These are phyloP conservation scores for Rhinogobio ventralis DNA, from an alignment of 2,797 vertebrate species.

Conservation along the genomic window DNA sequence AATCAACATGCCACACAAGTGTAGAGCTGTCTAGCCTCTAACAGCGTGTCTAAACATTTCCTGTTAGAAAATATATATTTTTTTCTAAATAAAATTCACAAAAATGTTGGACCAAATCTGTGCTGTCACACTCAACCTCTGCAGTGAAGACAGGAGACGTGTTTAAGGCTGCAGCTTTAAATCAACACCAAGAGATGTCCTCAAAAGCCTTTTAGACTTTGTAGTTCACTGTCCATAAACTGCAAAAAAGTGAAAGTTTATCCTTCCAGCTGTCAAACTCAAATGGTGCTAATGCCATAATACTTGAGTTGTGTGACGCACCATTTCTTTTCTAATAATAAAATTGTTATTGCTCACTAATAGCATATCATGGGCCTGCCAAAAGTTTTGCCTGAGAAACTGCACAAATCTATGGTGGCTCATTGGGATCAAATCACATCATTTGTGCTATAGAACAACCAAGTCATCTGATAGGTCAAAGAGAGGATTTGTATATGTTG, in stretches of 20 bases:
- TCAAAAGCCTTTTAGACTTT: constrained; percentile 66
- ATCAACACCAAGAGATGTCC: constrained; percentile 64
- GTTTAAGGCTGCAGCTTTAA: constrained; percentile 31
- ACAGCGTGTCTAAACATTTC: constrained; percentile 31
- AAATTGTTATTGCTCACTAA: constrained; percentile 81
- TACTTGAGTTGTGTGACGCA: constrained; percentile 76
- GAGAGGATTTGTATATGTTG: neutral
- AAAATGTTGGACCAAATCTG: neutral
- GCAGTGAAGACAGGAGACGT: neutral
- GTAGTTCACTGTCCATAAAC: constrained; percentile 26
- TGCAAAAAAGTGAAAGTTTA: constrained; percentile 37
- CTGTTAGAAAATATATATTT: neutral
- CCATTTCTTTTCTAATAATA: constrained; percentile 83
- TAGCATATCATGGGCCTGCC: constrained; percentile 72
- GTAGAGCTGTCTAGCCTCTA: constrained; percentile 9
- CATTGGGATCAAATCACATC: constrained; percentile 23
- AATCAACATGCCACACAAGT: constrained; percentile 39
- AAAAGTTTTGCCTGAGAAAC: constrained; percentile 73
- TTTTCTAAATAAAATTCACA: constrained; percentile 24
- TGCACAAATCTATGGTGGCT: constrained; percentile 60
- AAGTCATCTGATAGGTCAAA: neutral
- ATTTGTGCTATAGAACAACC: neutral
- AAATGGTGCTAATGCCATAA: constrained; percentile 76
- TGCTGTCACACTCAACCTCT: neutral
- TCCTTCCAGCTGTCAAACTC: constrained; percentile 77